Evolutionary conservation across 2,888 invertebrate genomes (phyloP), one percentile per base, ranked within the genome.

Genomic region (Agonopterix alstromeriana): DNA sequence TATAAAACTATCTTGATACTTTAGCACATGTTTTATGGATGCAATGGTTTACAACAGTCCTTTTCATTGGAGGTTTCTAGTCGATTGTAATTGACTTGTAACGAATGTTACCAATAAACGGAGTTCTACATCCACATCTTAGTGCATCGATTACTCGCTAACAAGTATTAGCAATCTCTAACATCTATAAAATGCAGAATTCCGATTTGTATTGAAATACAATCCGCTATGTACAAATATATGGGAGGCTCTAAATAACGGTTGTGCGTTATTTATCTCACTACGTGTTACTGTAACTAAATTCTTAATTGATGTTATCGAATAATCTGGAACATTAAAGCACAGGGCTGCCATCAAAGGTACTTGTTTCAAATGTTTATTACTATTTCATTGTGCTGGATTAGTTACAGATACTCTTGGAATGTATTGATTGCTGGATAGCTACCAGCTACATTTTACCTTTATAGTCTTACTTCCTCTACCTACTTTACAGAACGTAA

Each of bases 181-280:
- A 45, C 45, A 45, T 11, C 45, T 27, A 72, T 27, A 27, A 27
- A 27, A 73, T 73, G 58, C 63, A 61, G 61, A 53, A 63, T 67
- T 65, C 63, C 56, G 66, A 70, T 68, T 70, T 66, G 62, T 67
- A 74, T 70, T 68, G 66, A 69, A 68, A 67, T 69, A 70, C 61
- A 65, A 58, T 70, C 54, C 8, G 60, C 63, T 63, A 64, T 70
- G 58, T 65, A 68, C 68, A 68, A 73, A 70, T 71, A 70, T 69
- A 77, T 65, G 66, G 64, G 66, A 68, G 61, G 38, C 38, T 63
- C 66, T 65, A 59, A 65, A 63, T 77, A 79, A 75, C 79, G 72
- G 78, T 65, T 56, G 54, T 53, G 48, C 51, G 60, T 65, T 67
- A 70, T 70, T 67, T 65, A 67, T 59, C 59, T 63, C 48, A 49